Base-by-base conservation (phyloP, 2,888 invertebrate genomes). In the Dichetophora obliterata region DNA sequence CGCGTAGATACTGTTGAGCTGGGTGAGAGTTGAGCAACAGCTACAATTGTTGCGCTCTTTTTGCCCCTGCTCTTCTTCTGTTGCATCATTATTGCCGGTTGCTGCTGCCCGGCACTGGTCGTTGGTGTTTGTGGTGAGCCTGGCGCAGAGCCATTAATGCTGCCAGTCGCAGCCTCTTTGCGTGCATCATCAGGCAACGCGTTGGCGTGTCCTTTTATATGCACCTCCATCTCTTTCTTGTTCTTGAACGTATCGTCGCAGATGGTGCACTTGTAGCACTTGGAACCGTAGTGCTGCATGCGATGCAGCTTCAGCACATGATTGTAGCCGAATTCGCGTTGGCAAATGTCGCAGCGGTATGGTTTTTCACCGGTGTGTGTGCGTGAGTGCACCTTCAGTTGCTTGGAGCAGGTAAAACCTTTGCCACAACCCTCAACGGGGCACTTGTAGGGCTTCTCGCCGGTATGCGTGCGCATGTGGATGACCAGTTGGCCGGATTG, bases 351-450 rank as follows among this genome's bases (percentile, higher is more conserved):
- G 89, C 96, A 96, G 70, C 95, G 95, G 86, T 96, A 96, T 0
- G 96, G 96, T 82, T 96, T 95, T 85, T 96, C 96, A 2, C 96
- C 96, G 0, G 96, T 96, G 86, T 96, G 96, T 1, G 96, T 96
- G 54, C 96, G 92, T 37, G 96, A 96, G 88, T 97, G 97, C 48
- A 96, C 96, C 88, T 96, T 96, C 19, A 97, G 91, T 88, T 96
- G 96, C 86, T 96, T 96, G 80, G 96, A 96, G 88, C 96, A 96
- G 4, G 96, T 96, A 89, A 97, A 97, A 5, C 96, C 96, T 87
- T 97, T 97, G 69, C 94, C 95, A 87, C 96, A 97, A 76, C 92
- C 96, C 90, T 91, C 96, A 90, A 90, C 94, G 87, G 92, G 96
- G 92, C 89, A 95, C 89, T 93, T 93, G 87, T 96, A 96, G 0